phyloP scores from a whole-genome alignment of 2,888 invertebrate genomes.

The Mesochorus sp. region DNA sequence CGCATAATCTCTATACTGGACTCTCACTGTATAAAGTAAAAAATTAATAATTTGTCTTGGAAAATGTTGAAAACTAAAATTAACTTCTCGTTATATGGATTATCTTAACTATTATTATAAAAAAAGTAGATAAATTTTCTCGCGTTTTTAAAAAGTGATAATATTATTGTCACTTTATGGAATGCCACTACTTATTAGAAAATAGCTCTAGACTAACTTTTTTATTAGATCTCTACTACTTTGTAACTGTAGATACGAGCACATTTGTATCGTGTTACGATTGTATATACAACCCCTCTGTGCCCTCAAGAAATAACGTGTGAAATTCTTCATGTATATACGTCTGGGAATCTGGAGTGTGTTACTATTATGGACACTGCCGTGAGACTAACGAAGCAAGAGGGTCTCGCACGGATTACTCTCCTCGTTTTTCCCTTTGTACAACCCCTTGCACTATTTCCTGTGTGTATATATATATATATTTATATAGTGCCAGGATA shows the following conservation, averaged over 20 bases:
- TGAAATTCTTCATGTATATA: not conserved
- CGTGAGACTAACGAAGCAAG: conserved; percentile 38
- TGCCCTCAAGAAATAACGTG: not conserved
- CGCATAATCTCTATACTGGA: no score
- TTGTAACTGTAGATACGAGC: not conserved
- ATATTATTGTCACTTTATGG: no score
- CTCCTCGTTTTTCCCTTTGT: conserved; percentile 3
- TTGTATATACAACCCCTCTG: not conserved
- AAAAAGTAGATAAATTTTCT: no score
- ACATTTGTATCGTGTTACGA: not conserved
- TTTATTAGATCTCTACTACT: not conserved
- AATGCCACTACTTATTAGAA: no score
- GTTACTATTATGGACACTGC: conserved; percentile 16
- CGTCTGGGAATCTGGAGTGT: not conserved
- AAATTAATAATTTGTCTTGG: no score
- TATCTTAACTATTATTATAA: no score
- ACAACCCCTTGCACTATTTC: conserved; percentile 21
- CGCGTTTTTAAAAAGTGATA: no score
- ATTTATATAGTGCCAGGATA: not conserved
- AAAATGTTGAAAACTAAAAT: no score
- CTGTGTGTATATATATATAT: not conserved
- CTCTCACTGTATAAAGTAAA: no score
- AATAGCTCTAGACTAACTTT: no score
- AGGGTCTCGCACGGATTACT: conserved; percentile 41
- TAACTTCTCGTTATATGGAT: no score